These are phyloP conservation scores for Orchestia grillus DNA, from an alignment of 1,140 invertebrate genomes.

Conservation along the genomic window DNA sequence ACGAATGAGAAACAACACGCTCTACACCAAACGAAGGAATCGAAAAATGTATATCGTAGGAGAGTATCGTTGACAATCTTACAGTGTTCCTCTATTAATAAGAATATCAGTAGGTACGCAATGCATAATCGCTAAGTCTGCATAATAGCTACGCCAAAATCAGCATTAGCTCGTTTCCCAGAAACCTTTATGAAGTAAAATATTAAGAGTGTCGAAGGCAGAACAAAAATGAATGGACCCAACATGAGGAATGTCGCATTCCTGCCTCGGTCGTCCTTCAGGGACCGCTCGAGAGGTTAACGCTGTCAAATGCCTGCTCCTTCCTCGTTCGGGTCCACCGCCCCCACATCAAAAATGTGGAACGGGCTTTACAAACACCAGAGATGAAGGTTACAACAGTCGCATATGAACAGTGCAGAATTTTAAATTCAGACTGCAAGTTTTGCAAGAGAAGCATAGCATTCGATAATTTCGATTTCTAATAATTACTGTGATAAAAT, in stretches of 20 bases:
- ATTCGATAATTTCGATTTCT: no score
- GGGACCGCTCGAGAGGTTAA: background rate
- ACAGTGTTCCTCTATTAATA: background rate
- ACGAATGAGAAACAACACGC: background rate
- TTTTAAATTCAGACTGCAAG: background rate
- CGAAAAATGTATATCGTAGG: background rate
- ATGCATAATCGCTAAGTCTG: background rate
- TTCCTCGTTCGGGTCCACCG: background rate
- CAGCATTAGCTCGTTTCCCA: background rate
- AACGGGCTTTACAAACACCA: background rate
- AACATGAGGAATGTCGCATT: background rate
- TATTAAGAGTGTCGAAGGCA: background rate
- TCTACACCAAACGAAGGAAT: background rate
- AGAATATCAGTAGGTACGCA: no score
- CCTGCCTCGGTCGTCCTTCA: background rate
- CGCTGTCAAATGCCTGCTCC: background rate
- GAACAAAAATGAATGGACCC: background rate
- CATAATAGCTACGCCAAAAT: background rate
- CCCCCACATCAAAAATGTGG: background rate
- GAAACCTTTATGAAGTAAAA: background rate
- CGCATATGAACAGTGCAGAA: background rate
- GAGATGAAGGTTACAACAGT: background rate
- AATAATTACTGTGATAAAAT: no score
- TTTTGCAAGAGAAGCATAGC: no score
- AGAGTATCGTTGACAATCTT: background rate